phyloP scores from a whole-genome alignment of 1,140 invertebrate species.

The Pseudobourletiella spinata region DNA sequence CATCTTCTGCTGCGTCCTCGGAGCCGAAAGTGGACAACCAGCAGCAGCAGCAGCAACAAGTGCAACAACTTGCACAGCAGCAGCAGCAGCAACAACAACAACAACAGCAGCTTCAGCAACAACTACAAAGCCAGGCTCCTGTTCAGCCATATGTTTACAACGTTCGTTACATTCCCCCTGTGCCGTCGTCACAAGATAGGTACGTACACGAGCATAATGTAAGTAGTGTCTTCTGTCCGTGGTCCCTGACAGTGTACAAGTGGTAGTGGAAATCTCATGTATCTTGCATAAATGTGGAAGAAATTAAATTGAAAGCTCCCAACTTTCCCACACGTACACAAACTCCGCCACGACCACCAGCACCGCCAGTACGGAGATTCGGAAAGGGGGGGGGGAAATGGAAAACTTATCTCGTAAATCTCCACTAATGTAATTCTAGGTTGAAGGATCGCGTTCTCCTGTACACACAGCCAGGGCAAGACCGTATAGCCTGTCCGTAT shows the following conservation, averaged over 20 bases:
- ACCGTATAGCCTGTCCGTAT: background rate
- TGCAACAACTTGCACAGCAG: background rate
- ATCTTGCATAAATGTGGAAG: no score
- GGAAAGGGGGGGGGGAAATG: background rate
- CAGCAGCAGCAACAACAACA: background rate
- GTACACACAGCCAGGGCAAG: background rate
- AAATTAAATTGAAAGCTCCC: no score
- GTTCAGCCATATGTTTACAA: conserved; percentile 5
- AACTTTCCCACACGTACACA: no score
- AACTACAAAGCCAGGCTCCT: background rate
- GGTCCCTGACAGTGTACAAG: no score
- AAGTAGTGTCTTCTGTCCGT: no score
- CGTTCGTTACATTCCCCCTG: background rate
- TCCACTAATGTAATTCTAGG: background rate
- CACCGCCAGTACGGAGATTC: no score
- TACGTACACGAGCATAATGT: no score
- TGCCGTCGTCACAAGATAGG: background rate
- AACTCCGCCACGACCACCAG: no score
- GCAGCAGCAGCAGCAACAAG: background rate
- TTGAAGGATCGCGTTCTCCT: background rate
- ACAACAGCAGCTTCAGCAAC: background rate
- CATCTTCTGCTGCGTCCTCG: no score
- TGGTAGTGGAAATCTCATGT: no score
- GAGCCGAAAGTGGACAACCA: background rate
- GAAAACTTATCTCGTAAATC: background rate